Conservation (phyloP, 2,113 vertebrate species). For the Perca fluviatilis region DNA sequence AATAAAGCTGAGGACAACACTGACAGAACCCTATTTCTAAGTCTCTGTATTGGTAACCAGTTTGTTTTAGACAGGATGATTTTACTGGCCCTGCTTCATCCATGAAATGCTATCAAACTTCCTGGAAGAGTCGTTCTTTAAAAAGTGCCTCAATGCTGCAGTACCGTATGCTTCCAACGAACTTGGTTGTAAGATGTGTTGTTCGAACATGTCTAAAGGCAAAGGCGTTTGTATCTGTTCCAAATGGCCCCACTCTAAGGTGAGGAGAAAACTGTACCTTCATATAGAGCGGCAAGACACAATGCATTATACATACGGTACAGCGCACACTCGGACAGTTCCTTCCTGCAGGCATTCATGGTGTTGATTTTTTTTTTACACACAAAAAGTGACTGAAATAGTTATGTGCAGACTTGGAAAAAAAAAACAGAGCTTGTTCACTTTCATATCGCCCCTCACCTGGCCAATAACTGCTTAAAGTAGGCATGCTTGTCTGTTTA, state of each 20-base stretch:
- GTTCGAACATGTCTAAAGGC: neutral
- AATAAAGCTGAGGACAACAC: neutral
- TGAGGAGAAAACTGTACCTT: neutral
- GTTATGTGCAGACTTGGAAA: neutral
- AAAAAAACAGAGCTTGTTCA: neutral
- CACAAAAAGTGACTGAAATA: neutral
- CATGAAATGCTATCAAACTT: neutral
- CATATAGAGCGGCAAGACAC: neutral
- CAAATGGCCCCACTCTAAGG: neutral
- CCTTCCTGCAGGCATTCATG: too few relatives aligned
- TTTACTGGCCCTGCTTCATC: neutral
- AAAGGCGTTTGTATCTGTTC: neutral
- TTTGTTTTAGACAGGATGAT: neutral
- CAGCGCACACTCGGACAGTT: neutral
- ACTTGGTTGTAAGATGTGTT: neutral
- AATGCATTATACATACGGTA: neutral
- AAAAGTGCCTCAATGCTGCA: neutral
- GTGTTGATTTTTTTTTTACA: neutral
- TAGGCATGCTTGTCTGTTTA: too few relatives aligned
- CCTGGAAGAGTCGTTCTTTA: neutral
- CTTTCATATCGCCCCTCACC: neutral
- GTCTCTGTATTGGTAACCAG: neutral
- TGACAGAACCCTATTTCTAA: neutral
- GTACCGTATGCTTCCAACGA: neutral
- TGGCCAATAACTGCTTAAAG: neutral